phyloP scores from a whole-genome alignment of 2,113 vertebrate genomes.

The Collichthys lucidus region DNA sequence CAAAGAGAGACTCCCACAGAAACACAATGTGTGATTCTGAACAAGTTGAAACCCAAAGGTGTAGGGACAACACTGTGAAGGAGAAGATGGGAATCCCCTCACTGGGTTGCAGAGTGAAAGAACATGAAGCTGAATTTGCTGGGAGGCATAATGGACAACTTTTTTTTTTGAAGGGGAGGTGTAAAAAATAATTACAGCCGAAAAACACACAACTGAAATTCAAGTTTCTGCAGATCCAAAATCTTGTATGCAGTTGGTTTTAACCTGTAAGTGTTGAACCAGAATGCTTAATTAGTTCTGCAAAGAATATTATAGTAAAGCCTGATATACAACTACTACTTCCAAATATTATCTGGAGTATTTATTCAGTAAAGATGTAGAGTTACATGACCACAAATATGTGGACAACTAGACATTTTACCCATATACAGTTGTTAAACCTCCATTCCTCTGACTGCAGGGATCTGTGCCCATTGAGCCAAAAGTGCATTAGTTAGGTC shows the following conservation, averaged over 20 bases:
- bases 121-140: not conserved
- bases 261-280: not conserved
- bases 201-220: not conserved
- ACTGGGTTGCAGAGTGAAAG: not conserved
- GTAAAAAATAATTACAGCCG: not conserved
- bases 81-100: conserved; percentile 45
- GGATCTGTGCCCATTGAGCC: not conserved
- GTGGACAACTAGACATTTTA: not conserved
- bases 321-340: not conserved
- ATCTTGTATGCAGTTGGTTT: not conserved
- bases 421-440: too few relatives aligned
- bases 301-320: not conserved
- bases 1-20: conserved; percentile 38
- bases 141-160: not conserved
- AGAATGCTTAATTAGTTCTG: not conserved
- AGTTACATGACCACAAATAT: not conserved
- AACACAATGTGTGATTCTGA: conserved; percentile 31
- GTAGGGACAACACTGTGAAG: not conserved
- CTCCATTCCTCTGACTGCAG: not conserved
- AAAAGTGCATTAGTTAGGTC: not conserved
- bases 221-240: not conserved
- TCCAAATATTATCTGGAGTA: not conserved
- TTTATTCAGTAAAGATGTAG: too few relatives aligned
- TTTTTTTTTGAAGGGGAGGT: not conserved
- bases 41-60: conserved; percentile 44